Evolutionary conservation across 2,113 vertebrate species (phyloP), one percentile per base, ranked within the genome.

Genomic region (Odontophorus gujanensis): DNA sequence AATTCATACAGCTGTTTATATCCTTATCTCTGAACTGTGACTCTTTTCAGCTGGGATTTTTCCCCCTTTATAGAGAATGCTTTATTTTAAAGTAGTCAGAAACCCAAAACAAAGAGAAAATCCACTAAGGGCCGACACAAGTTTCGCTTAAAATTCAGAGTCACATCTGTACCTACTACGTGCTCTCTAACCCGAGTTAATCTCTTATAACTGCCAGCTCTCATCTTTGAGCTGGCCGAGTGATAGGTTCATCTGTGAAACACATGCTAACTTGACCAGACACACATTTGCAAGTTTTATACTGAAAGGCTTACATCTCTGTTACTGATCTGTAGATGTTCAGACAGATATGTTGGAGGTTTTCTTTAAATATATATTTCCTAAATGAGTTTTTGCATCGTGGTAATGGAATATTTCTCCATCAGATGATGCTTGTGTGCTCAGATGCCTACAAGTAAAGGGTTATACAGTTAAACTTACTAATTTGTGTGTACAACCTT

Each of bases 361-460:
- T 14, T 51, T 51, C 5, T 50, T 25, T 26, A 51, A 14, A 51
- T 13, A 26, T 53, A 5, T 51, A 53, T 53, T 81, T 90, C 75
- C 30, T 5, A 73, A 61, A 45, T 17, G 0, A 67, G 62, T 80
- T 69, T 71, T 45, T 69, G 51, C 65, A 87, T 91, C 81, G 61
- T 26, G 16, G 15, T 91, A 93, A 86, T 50, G 51, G 14, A 71
- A n/a, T 21, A 24, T 89, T 96, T 92, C 62, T 58, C 81, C 71
- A 30, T 79, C 58, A 34, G 32, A 63, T 81, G 65, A 26, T 43
- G 42, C 93, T 92, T 92, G 59, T 81, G 30, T 89, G 17, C 57
- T 92, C 50, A 42, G 68, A 48, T 81, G 50, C 19, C 53, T 22
- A 24, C 34, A 57, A 93, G 69, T 12, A 66, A 30, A 43, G 57